Conservation (phyloP, 2,113 vertebrate species). For the Vanacampus margaritifer region DNA sequence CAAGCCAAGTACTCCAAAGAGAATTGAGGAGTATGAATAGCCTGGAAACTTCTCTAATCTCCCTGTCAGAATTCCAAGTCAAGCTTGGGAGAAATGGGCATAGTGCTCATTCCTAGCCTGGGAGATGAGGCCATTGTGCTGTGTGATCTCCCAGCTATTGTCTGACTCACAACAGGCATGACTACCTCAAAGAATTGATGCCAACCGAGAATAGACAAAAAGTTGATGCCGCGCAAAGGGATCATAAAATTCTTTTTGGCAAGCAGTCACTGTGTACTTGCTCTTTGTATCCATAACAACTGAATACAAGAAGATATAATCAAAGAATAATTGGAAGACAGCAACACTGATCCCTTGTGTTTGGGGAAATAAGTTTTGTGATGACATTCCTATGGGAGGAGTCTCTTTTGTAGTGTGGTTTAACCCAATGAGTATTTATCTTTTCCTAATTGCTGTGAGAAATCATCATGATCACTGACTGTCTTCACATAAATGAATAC, state of each 20-base stretch:
- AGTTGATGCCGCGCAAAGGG: not conserved
- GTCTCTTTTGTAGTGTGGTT: not conserved
- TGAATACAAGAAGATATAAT: not conserved
- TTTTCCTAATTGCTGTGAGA: too few relatives aligned
- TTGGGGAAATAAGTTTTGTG: not conserved
- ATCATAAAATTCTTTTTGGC: slow-evolving; percentile 13
- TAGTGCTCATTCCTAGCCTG: slow-evolving; percentile 54
- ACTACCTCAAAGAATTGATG: slow-evolving; percentile 1
- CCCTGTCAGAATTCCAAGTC: slow-evolving; percentile 53
- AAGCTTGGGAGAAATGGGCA: slow-evolving; percentile 39
- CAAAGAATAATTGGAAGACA: not conserved
- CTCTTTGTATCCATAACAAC: not conserved
- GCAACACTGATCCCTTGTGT: not conserved
- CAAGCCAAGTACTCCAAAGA: slow-evolving; percentile 54
- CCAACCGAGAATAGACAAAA: slow-evolving; percentile 11
- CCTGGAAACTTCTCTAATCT: slow-evolving; percentile 75
- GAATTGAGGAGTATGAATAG: slow-evolving; percentile 57
- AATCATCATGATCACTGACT: too few relatives aligned
- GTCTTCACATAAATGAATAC: too few relatives aligned
- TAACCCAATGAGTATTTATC: too few relatives aligned
- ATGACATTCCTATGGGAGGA: not conserved
- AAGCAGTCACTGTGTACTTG: not conserved
- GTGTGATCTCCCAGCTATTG: slow-evolving; percentile 39
- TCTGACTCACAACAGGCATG: slow-evolving; percentile 23
- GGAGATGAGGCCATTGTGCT: slow-evolving; percentile 26